phyloP scores from a whole-genome alignment of 2,113 vertebrate genomes.

The Aphyosemion australe region DNA sequence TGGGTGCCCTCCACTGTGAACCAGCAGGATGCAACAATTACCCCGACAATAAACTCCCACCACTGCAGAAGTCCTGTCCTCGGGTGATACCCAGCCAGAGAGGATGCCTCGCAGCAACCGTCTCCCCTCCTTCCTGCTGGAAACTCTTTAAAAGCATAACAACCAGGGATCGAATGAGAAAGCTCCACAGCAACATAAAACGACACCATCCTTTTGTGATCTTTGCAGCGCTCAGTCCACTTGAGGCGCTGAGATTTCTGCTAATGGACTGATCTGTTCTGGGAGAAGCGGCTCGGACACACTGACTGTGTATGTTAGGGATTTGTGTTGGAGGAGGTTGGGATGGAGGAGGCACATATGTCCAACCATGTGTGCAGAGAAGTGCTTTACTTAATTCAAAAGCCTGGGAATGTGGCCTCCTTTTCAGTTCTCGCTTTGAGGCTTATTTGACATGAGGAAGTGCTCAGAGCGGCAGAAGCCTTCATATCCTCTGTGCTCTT shows the following conservation, averaged over 20 bases:
- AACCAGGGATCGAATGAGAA: constrained; percentile 2
- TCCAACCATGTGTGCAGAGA: constrained; percentile 62
- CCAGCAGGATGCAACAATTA: constrained; percentile 58
- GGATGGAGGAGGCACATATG: constrained; percentile 49
- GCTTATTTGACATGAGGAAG: constrained; percentile 56
- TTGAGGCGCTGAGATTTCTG: constrained; percentile 28
- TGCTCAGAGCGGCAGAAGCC: constrained; percentile 57
- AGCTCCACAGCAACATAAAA: constrained; percentile 7
- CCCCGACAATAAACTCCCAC: constrained; percentile 34
- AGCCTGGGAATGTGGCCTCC: constrained; percentile 61
- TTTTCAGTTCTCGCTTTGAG: constrained; percentile 52
- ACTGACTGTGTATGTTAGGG: constrained; percentile 32
- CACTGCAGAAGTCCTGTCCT: too few species aligned
- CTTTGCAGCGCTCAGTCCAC: constrained; percentile 9
- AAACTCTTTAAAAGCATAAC: neutral
- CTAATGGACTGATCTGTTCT: constrained; percentile 57
- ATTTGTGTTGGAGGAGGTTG: constrained; percentile 32
- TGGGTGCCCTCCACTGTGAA: constrained; percentile 52
- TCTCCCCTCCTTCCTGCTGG: constrained; percentile 21
- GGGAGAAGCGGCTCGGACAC: constrained; percentile 14
- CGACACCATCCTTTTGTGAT: neutral
- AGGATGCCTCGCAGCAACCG: constrained; percentile 4
- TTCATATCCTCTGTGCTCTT: constrained; percentile 41
- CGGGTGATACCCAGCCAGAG: constrained; percentile 47
- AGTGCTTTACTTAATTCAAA: constrained; percentile 69